A percentile compares a stretch with the other conserved stretches of the same genome.
Conservation (phyloP, 2,797 vertebrate species). For the Acipenser oxyrinchus region DNA sequence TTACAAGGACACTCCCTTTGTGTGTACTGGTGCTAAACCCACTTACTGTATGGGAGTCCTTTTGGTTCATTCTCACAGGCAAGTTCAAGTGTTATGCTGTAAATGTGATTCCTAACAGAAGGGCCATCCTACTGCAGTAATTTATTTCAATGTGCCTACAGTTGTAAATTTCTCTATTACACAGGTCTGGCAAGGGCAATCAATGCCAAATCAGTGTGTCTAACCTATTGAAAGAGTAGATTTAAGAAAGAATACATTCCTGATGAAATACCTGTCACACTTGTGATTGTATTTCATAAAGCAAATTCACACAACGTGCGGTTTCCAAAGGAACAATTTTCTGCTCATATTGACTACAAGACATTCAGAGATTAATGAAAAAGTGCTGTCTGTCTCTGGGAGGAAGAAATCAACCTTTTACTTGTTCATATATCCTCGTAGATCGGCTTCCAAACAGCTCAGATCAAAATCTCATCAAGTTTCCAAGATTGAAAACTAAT, state of each 20-base stretch:
- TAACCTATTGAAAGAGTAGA: conserved; percentile 45
- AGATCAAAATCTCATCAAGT: conserved; percentile 88
- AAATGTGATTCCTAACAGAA: conserved; percentile 31
- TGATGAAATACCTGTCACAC: conserved; percentile 61
- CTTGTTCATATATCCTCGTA: conserved; percentile 75
- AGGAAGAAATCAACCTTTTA: conserved; percentile 49
- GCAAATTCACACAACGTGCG: conserved; percentile 57
- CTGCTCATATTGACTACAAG: conserved; percentile 53
- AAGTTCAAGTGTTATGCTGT: conserved; percentile 6
- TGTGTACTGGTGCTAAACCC: neutral
- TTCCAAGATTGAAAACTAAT: conserved; percentile 91
- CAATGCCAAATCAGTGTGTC: conserved; percentile 60
- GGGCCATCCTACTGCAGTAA: conserved; percentile 50
- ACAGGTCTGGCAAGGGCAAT: conserved; percentile 74
- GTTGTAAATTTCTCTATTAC: conserved; percentile 63
- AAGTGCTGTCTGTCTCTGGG: conserved; percentile 61
- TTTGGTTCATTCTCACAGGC: conserved; percentile 13
- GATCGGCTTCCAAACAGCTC: conserved; percentile 66
- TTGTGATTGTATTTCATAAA: conserved; percentile 74
- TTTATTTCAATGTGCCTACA: conserved; percentile 65
- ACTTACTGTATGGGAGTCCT: neutral
- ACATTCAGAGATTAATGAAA: conserved; percentile 79
- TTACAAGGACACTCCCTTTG: neutral
- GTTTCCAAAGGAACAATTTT: conserved; percentile 66
- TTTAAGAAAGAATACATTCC: conserved; percentile 52